phyloP scores from a whole-genome alignment of 2,888 invertebrate genomes.

The Xestia c-nigrum region DNA sequence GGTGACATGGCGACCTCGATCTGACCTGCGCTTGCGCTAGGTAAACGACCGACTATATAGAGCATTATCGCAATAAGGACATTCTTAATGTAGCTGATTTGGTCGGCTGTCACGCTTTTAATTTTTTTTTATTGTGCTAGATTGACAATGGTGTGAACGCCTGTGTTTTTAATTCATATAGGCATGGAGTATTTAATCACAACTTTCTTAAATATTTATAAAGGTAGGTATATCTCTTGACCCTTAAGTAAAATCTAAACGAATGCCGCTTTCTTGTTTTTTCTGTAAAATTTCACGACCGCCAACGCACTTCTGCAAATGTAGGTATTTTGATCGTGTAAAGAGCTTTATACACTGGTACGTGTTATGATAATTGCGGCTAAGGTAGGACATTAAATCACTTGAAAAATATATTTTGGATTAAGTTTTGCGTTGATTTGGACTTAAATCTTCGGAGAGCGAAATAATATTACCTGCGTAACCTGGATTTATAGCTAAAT shows the following conservation, averaged over 20 bases:
- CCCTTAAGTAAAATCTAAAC: background rate
- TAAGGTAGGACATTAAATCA: too few species aligned
- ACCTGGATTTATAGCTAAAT: too few species aligned
- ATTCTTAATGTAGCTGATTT: slow-evolving; percentile 58
- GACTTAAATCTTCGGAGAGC: too few species aligned
- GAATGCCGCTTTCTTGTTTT: too few species aligned
- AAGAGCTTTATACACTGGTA: background rate
- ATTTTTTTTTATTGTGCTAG: slow-evolving; percentile 28
- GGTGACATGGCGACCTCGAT: slow-evolving; percentile 78
- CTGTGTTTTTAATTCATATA: background rate
- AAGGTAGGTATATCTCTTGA: background rate
- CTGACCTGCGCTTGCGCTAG: slow-evolving; percentile 74
- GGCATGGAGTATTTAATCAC: background rate
- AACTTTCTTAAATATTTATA: too few species aligned
- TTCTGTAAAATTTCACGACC: background rate
- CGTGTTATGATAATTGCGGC: too few species aligned
- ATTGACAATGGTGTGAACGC: slow-evolving; percentile 9
- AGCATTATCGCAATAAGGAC: slow-evolving; percentile 69
- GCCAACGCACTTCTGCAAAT: background rate
- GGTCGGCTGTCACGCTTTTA: slow-evolving; percentile 41
- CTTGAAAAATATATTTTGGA: background rate
- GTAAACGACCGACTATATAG: slow-evolving; percentile 77
- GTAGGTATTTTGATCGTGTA: background rate
- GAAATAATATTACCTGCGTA: too few species aligned
- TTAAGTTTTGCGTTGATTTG: background rate